phyloP scores from a whole-genome alignment of 2,797 vertebrate genomes.

The Enteromius unitaeniatus region DNA sequence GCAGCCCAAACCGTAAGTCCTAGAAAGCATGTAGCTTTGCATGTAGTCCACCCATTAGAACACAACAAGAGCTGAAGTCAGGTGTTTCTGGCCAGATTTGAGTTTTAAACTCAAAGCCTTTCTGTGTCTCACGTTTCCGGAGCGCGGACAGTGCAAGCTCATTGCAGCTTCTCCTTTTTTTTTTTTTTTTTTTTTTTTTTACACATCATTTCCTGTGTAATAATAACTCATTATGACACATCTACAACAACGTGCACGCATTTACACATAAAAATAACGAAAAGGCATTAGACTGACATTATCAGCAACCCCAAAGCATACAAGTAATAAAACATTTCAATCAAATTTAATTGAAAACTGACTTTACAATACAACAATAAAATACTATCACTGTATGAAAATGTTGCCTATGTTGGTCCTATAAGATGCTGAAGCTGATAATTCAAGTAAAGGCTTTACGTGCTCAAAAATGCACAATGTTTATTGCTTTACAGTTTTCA shows the following conservation, averaged over 20 bases:
- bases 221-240: neutral
- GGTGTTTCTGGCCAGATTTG: too few species aligned
- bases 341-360: neutral
- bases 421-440: neutral
- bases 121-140: too few species aligned
- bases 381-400: neutral
- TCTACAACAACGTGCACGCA: neutral
- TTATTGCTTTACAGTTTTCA: conserved; percentile 33
- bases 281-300: neutral
- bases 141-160: too few species aligned
- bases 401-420: neutral
- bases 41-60: too few species aligned
- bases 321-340: neutral
- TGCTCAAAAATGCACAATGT: conserved; percentile 1
- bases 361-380: neutral
- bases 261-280: neutral
- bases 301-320: neutral
- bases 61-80: too few species aligned
- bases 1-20: too few species aligned
- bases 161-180: too few species aligned
- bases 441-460: neutral
- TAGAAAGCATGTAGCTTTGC: too few species aligned
- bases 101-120: too few species aligned
- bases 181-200: neutral
- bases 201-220: neutral